A percentile compares a stretch with the other conserved stretches of the same genome.
phyloP scores from a whole-genome alignment of 2,797 vertebrate genomes.

The Champsocephalus gunnari region DNA sequence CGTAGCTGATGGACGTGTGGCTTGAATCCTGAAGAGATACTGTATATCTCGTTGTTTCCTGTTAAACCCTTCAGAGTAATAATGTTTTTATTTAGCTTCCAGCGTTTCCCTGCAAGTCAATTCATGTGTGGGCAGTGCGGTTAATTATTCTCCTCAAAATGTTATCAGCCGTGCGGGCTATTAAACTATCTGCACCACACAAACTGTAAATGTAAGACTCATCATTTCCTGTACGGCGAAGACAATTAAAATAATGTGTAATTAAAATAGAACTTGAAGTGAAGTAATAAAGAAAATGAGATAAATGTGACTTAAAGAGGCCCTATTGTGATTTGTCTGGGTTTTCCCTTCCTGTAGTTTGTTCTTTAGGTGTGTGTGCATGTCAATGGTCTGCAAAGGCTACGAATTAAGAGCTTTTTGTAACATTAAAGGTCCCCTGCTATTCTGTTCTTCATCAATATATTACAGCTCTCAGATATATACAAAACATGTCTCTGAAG shows the following conservation, averaged over 20 bases:
- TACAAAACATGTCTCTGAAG: no score
- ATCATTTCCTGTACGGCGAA: neutral
- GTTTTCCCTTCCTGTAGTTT: no score
- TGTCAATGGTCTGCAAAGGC: no score
- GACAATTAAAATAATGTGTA: neutral
- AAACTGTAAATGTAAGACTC: neutral
- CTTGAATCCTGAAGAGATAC: conserved; percentile 50
- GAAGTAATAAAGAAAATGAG: no score
- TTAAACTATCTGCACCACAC: conserved; percentile 13
- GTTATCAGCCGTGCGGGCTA: neutral
- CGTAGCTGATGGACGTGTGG: conserved; percentile 68
- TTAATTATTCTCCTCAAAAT: neutral
- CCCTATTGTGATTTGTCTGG: no score
- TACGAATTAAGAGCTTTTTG: no score
- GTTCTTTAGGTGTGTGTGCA: no score
- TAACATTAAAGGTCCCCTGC: no score
- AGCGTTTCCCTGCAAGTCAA: conserved; percentile 14
- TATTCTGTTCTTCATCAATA: no score
- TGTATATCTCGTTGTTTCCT: conserved; percentile 20
- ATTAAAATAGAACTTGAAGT: no score
- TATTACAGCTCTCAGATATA: no score
- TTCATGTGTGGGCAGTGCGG: conserved; percentile 7
- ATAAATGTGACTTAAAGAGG: no score
- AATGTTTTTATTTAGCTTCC: neutral
- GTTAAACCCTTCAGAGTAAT: conserved; percentile 30